Base-by-base conservation (phyloP, 2,113 vertebrate genomes). In the Mobula hypostoma region DNA sequence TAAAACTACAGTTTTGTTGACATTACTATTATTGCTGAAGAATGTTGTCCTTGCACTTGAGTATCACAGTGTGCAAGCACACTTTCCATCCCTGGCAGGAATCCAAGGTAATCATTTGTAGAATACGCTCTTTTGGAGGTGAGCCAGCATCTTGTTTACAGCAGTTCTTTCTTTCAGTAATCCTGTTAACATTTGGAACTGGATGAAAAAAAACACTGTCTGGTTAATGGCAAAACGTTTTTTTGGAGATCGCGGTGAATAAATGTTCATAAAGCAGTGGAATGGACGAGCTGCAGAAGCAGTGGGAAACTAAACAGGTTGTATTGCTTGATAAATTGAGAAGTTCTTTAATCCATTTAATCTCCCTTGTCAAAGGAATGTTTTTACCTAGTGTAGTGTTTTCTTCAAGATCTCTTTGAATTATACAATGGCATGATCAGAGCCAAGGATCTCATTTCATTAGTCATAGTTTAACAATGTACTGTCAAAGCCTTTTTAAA, bases 131-230 rank as follows among this genome's bases (percentile, higher is more conserved):
- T 95, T 96, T 95, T 96, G 96, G 97, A 97, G 96, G 94, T 94
- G 95, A 94, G 97, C 97, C 97, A 96, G 96, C 72, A 94, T 88
- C 96, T 96, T 95, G 94, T 96, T 96, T 96, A 96, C 95, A 94
- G 95, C 95, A 95, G 97, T 96, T 95, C 95, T 94, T 96, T 95
- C 95, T 96, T 96, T 96, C 96, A 96, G 95, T 96, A 96, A 97
- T 97, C 96, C 95, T 95, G 95, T 97, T 96, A 95, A 95, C 96
- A 97, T 95, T 96, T 97, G 96, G 95, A 96, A 97, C 98, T 56
- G 70, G 68, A 76, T 93, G 36, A 48, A 48, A 48, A 93, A 93
- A 93, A 74, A 40, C 70, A 93, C 91, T 48, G 40, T 74, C 91
- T 29, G 91, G 36, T 8, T n/a, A 93, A 74, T 93, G 63, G 14